Evolutionary conservation across 2,888 invertebrate species (phyloP), one percentile per base, ranked within the genome.

Genomic region (Tipula unca): DNA sequence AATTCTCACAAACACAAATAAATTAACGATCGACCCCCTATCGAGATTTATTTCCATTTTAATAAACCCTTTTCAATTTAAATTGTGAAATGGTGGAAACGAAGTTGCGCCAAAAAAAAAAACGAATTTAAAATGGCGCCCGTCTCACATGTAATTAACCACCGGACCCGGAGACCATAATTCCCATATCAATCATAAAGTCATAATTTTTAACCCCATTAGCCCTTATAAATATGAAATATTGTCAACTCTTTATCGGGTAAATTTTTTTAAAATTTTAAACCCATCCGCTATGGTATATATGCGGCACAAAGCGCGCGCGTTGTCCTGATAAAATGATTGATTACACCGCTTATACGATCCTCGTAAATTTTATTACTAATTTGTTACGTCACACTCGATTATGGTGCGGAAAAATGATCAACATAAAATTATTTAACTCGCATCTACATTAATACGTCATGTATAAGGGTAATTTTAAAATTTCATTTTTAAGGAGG

Each of bases 331-430:
- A 4, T 48, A 48, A 32, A 69, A 69, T 69, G 69, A 69, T 69
- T 69, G 69, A 69, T 69, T 20, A 25, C 32, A 6, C 32, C 3
- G 2, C 32, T 3, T 32, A 32, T 20, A 25, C 69, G 69, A 69
- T 25, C 4, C 69, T 48, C 2, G n/a, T 48, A 48, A 48, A 48
- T 48, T 48, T 14, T 48, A 3, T 48, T 48, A 69, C 69, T 69
- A 69, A 69, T 69, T 69, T 69, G 69, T 69, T 69, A 69, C 69
- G 69, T 69, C 69, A 69, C 69, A 69, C 69, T 69, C 69, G 69
- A n/a, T 69, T 69, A 69, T 69, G 69, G 69, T 69, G n/a, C n/a
- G 69, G 69, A 69, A 69, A 69, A 69, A 69, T 69, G 69, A 25
- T 69, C 69, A 69, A 48, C 17, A 48, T 48, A 17, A 48, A 48